Conservation (phyloP, 2,797 vertebrate species). For the Phrynocephalus forsythii region DNA sequence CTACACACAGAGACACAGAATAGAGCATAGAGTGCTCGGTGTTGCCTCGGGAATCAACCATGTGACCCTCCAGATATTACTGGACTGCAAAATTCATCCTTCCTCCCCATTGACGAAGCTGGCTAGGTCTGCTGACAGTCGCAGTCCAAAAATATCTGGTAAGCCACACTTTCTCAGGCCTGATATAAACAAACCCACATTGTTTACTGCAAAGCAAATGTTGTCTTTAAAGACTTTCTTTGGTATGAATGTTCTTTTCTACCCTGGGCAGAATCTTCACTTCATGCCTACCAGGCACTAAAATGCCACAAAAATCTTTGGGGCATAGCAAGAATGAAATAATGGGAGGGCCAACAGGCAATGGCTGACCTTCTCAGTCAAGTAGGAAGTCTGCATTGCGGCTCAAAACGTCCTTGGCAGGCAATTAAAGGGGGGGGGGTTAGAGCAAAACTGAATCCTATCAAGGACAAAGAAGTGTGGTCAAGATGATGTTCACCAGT, state of each 20-base stretch:
- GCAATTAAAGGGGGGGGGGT: neutral
- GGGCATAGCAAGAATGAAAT: neutral
- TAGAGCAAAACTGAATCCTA: neutral
- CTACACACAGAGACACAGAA: neutral
- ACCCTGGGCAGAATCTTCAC: neutral
- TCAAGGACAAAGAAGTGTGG: neutral
- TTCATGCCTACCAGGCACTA: neutral
- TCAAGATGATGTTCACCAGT: neutral
- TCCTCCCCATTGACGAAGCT: neutral
- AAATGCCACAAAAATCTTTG: neutral
- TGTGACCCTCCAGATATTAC: neutral
- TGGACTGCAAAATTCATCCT: neutral
- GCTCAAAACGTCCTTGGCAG: neutral
- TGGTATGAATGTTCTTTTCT: neutral
- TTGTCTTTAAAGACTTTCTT: neutral
- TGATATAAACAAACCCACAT: neutral
- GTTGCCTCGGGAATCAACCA: neutral
- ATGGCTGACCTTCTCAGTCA: slow-evolving; percentile 1
- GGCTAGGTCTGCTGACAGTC: neutral
- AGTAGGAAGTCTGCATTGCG: neutral
- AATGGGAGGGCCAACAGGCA: neutral
- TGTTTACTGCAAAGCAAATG: neutral
- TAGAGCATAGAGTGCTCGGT: neutral
- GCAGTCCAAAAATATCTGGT: neutral
- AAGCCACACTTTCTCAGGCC: neutral